A percentile compares a stretch with the other conserved stretches of the same genome.
Evolutionary conservation across 2,797 vertebrate species (phyloP).

Genomic region (Enteromius viviparus): DNA sequence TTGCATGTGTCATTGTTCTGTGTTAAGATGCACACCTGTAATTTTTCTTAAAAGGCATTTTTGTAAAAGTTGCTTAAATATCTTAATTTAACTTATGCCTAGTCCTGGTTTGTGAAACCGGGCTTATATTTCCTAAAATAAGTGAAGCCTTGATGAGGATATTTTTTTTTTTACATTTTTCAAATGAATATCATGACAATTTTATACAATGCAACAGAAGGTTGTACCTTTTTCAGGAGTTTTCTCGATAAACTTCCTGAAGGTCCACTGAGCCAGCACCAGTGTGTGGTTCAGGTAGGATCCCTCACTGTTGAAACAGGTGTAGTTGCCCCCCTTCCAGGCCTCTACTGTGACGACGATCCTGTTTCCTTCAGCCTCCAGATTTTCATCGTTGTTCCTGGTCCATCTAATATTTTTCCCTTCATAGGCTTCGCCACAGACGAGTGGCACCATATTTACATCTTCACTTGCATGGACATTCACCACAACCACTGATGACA

Average conservation of each 20-base stretch:
- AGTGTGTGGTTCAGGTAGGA: conserved; percentile 73
- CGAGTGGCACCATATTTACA: conserved; percentile 45
- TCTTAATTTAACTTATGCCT: no score
- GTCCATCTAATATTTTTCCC: conserved; percentile 49
- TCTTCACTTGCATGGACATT: conserved; percentile 48
- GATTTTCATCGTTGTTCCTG: conserved; percentile 27
- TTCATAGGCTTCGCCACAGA: conserved; percentile 52
- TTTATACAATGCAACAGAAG: not conserved
- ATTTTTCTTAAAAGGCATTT: no score
- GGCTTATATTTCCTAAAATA: no score
- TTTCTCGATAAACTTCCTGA: conserved; percentile 50
- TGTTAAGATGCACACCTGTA: no score
- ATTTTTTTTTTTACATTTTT: not conserved
- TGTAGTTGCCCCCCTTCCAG: conserved; percentile 74
- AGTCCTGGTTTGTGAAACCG: no score
- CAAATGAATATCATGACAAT: not conserved
- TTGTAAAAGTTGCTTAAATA: no score
- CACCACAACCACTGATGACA: conserved; percentile 53
- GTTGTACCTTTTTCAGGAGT: conserved; percentile 54
- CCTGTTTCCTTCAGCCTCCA: conserved; percentile 49
- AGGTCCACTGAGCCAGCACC: conserved; percentile 69
- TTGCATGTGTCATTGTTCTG: no score
- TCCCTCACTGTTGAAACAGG: conserved; percentile 69
- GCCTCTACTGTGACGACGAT: conserved; percentile 63
- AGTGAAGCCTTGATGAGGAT: not conserved